phyloP scores from a whole-genome alignment of 2,113 vertebrate genomes.

The Saimiri boliviensis region DNA sequence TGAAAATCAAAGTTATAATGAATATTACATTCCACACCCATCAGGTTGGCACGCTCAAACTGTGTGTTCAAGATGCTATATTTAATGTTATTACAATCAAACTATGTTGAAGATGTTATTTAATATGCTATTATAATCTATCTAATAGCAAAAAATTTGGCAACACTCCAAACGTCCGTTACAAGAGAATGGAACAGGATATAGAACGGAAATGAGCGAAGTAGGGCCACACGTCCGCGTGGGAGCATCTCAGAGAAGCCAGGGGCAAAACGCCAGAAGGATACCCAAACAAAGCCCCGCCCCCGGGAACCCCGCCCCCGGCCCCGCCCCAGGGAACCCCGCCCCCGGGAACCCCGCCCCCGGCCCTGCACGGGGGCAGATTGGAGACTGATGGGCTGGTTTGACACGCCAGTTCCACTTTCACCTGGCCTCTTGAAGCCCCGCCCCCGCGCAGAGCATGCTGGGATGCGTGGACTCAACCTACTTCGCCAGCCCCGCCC shows the following conservation, averaged over 20 bases:
- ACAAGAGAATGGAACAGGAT: not conserved
- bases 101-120: not conserved
- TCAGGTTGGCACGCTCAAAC: not conserved
- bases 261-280: not conserved
- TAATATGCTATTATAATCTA: not conserved
- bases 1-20: not conserved
- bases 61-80: not conserved
- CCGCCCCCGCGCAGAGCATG: not conserved
- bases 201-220: not conserved
- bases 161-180: not conserved
- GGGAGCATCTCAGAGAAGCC: not conserved
- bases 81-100: not conserved
- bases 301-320: no score
- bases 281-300: not conserved
- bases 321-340: no score
- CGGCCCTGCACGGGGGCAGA: not conserved
- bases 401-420: not conserved
- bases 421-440: not conserved
- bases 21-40: not conserved
- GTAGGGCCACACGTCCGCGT: not conserved
- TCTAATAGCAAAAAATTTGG: not conserved
- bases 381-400: not conserved
- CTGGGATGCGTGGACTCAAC: fast-evolving
- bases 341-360: no score
- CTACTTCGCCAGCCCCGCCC: fast-evolving